Evolutionary conservation across 2,113 vertebrate genomes (phyloP).

Genomic region (Dicentrarchus labrax): DNA sequence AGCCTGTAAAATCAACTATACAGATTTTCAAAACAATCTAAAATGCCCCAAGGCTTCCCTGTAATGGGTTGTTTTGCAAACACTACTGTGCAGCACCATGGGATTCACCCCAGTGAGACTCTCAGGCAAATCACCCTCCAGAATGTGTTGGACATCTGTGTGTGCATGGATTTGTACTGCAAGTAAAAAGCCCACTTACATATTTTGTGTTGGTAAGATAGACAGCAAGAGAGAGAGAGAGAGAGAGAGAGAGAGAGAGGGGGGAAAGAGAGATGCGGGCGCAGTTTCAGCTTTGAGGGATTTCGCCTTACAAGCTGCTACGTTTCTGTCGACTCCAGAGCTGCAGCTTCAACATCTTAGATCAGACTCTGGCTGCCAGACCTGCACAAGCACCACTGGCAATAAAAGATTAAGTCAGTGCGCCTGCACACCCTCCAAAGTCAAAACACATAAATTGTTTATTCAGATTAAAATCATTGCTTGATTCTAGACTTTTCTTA

Average conservation of each 20-base stretch:
- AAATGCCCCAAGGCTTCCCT: background rate
- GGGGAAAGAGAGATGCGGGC: background rate
- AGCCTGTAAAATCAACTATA: background rate
- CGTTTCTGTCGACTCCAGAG: conserved; percentile 18
- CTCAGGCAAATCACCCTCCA: background rate
- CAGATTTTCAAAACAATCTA: background rate
- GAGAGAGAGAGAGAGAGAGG: background rate
- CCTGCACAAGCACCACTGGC: conserved; percentile 10
- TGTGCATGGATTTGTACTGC: background rate
- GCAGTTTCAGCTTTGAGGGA: conserved; percentile 30
- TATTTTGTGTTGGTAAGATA: conserved; percentile 18
- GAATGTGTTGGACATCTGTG: conserved; percentile 1
- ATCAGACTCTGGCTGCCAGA: background rate
- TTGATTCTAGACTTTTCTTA: background rate
- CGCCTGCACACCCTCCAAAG: background rate
- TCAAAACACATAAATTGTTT: background rate
- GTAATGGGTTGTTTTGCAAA: conserved; percentile 25
- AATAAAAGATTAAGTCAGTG: conserved; percentile 2
- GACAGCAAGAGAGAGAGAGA: background rate
- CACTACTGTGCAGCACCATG: conserved; percentile 26
- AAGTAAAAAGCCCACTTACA: background rate
- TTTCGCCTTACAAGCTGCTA: conserved; percentile 23
- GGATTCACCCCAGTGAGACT: conserved; percentile 6
- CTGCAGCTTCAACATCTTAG: conserved; percentile 38
- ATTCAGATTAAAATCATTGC: background rate